Percentiles rank a stretch among this genome's conserved stretches.
phyloP scores from a whole-genome alignment of 2,888 invertebrate genomes.

The Leucoma salicis region DNA sequence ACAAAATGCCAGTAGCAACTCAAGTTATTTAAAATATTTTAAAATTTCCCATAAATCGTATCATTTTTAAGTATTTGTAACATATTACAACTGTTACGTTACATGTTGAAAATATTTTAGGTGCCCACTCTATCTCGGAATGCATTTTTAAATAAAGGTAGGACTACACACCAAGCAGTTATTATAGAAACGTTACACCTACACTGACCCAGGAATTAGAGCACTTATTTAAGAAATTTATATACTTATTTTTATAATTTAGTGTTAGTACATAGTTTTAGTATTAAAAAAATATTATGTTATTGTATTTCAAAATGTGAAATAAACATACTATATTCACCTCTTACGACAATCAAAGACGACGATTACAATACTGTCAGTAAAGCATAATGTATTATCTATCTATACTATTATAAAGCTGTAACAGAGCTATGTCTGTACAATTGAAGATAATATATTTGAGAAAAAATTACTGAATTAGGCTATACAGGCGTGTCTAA shows the following conservation, averaged over 20 bases:
- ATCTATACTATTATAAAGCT: too few relatives aligned
- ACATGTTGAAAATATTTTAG: background rate
- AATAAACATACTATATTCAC: too few relatives aligned
- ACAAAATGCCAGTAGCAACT: background rate
- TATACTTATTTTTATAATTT: background rate
- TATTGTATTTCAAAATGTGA: background rate
- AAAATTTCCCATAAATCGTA: background rate
- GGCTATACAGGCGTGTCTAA: too few relatives aligned
- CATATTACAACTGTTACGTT: background rate
- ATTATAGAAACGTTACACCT: background rate
- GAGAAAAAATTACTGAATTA: too few relatives aligned
- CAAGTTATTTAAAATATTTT: background rate
- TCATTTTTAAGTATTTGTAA: background rate
- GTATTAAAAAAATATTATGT: background rate
- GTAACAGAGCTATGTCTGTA: too few relatives aligned
- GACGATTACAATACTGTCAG: too few relatives aligned
- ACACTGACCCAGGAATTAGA: background rate
- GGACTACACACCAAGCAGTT: background rate
- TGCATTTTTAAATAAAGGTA: background rate
- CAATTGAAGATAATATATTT: too few relatives aligned
- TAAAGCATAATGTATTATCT: too few relatives aligned
- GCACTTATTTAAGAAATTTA: background rate
- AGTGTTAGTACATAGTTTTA: background rate
- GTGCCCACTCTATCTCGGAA: background rate
- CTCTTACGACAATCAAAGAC: too few relatives aligned